phyloP scores from a whole-genome alignment of 2,888 invertebrate genomes.

The Aphodius sticticus region DNA sequence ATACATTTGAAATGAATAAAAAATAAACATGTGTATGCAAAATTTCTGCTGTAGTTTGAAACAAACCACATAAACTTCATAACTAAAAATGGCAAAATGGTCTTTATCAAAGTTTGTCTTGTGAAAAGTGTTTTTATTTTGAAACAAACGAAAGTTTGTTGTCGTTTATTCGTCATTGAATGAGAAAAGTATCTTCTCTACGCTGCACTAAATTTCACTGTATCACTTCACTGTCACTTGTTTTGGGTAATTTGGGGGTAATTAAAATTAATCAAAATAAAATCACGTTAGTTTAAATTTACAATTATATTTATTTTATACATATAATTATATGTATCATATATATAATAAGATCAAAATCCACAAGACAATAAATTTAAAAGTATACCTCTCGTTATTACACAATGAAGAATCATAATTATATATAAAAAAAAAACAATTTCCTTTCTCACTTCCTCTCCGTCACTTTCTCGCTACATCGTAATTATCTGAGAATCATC shows the following conservation, averaged over 20 bases:
- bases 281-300: slow-evolving; percentile 49
- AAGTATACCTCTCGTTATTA: slow-evolving; percentile 37
- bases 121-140: too few relatives aligned
- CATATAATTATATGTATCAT: slow-evolving; percentile 61
- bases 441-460: slow-evolving; percentile 43
- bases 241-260: neutral
- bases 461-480: neutral
- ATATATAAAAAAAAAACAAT: slow-evolving; percentile 42
- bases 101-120: too few relatives aligned
- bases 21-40: too few relatives aligned
- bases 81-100: too few relatives aligned
- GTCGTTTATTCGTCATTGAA: too few relatives aligned
- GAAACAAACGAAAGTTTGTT: too few relatives aligned
- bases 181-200: too few relatives aligned
- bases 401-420: slow-evolving; percentile 22
- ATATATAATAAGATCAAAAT: slow-evolving; percentile 59
- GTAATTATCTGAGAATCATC: neutral
- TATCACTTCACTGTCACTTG: neutral
- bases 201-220: neutral
- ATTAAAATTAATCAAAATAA: slow-evolving; percentile 27
- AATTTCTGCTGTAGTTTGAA: too few relatives aligned
- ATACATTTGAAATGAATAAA: too few relatives aligned
- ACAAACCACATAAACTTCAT: too few relatives aligned
- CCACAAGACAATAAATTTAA: slow-evolving; percentile 61
- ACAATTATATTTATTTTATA: slow-evolving; percentile 62